These are phyloP conservation scores for Pyrrhura leucotis DNA, from an alignment of 2,797 vertebrate species.

Conservation along the genomic window DNA sequence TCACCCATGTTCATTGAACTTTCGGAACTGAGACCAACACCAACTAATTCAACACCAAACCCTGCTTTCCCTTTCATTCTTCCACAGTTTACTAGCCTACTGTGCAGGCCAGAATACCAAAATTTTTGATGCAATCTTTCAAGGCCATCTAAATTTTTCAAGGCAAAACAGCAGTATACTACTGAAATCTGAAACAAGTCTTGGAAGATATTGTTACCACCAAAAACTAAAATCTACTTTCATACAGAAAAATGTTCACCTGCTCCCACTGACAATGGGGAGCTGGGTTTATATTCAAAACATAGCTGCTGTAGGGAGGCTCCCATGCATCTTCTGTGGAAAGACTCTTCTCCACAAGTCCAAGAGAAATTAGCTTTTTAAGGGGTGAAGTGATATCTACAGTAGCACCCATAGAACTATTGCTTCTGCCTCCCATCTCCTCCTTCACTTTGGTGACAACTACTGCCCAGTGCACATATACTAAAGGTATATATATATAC, in stretches of 20 bases:
- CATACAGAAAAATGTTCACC: neutral
- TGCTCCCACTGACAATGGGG: neutral
- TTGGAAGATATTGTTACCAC: neutral
- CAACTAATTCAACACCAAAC: neutral
- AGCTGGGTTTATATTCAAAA: neutral
- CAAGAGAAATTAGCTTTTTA: neutral
- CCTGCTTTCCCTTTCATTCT: slow-evolving; percentile 19
- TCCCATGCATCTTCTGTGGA: neutral
- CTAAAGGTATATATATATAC: too few species aligned
- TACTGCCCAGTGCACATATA: neutral
- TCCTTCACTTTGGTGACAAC: neutral
- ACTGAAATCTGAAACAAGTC: neutral
- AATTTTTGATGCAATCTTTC: neutral
- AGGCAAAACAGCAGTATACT: neutral
- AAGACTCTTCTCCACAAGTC: neutral
- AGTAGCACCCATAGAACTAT: neutral
- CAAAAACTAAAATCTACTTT: neutral
- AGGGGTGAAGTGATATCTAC: neutral
- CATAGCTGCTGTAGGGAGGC: neutral
- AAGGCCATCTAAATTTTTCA: neutral
- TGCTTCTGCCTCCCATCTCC: neutral
- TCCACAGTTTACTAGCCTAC: neutral
- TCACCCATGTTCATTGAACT: neutral
- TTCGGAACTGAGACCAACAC: slow-evolving; percentile 21
- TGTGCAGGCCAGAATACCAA: neutral